Conservation (phyloP, 1,140 invertebrate genomes). For the Hypsibius dujardini region DNA sequence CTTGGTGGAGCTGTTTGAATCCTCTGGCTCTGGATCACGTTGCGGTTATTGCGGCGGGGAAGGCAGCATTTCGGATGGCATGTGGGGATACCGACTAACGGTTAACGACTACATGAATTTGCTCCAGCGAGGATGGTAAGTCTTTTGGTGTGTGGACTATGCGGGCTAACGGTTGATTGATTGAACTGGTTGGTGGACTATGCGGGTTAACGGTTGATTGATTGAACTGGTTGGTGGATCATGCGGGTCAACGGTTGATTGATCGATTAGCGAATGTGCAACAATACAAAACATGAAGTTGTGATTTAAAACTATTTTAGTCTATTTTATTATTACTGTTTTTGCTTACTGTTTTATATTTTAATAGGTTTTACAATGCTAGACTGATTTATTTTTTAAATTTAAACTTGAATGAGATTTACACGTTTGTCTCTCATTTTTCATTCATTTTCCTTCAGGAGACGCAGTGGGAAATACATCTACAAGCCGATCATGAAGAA, state of each 20-base stretch:
- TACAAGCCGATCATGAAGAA: conserved; percentile 78
- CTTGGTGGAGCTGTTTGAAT: conserved; percentile 46
- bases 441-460: conserved; percentile 25
- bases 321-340: too few relatives aligned
- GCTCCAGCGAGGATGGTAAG: conserved; percentile 84
- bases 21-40: conserved; percentile 48
- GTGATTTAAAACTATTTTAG: too few relatives aligned
- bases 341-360: too few relatives aligned
- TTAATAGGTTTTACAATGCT: conserved; percentile 31
- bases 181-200: too few relatives aligned
- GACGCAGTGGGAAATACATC: conserved; percentile 69
- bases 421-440: too few relatives aligned
- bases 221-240: too few relatives aligned
- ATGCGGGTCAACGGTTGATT: too few relatives aligned
- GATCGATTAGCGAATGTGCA: conserved; percentile 37
- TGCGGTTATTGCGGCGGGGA: conserved; percentile 66
- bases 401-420: too few relatives aligned
- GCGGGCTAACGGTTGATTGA: too few relatives aligned
- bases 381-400: too few relatives aligned
- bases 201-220: too few relatives aligned
- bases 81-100: conserved; percentile 36
- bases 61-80: conserved; percentile 51
- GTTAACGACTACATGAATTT: conserved; percentile 46
- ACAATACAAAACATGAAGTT: conserved; percentile 32
- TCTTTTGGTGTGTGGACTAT: too few relatives aligned